Evolutionary conservation across 1,140 invertebrate genomes (phyloP).

Genomic region (Aphaenogaster ashmeadi): DNA sequence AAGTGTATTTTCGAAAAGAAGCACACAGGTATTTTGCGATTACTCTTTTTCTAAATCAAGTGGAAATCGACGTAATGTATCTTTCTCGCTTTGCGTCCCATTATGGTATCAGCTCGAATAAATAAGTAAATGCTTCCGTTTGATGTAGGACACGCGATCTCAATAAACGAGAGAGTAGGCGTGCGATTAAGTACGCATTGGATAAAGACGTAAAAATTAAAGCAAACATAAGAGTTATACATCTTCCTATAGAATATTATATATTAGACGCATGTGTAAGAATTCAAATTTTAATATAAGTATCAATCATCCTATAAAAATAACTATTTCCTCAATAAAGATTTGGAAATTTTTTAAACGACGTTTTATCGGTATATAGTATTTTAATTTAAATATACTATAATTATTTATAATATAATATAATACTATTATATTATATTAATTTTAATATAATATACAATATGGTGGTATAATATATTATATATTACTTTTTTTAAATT

Average conservation of each 20-base stretch:
- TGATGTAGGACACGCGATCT: constrained; percentile 46
- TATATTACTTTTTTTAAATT: not conserved
- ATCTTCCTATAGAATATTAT: not conserved
- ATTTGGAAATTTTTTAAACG: not conserved
- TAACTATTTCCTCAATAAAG: not conserved
- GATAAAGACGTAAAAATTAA: not conserved
- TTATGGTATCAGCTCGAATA: constrained; percentile 25
- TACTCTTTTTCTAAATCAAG: not conserved
- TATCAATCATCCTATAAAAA: not conserved
- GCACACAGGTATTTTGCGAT: not conserved
- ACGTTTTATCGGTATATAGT: not conserved
- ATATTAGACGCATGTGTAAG: not conserved
- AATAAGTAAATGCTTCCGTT: constrained; percentile 46
- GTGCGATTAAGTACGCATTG: constrained; percentile 16
- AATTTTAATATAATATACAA: not conserved
- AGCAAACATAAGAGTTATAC: not conserved
- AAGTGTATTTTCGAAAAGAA: not conserved
- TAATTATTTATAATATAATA: not conserved
- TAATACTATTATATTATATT: not conserved
- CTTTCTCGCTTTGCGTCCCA: constrained; percentile 17
- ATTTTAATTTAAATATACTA: not conserved
- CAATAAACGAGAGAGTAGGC: constrained; percentile 34
- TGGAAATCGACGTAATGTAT: constrained; percentile 24
- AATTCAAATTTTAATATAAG: not conserved
- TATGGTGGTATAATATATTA: not conserved